A percentile compares a stretch with the other conserved stretches of the same genome.
phyloP scores from a whole-genome alignment of 1,140 invertebrate species.

The Drosophila sucinea region DNA sequence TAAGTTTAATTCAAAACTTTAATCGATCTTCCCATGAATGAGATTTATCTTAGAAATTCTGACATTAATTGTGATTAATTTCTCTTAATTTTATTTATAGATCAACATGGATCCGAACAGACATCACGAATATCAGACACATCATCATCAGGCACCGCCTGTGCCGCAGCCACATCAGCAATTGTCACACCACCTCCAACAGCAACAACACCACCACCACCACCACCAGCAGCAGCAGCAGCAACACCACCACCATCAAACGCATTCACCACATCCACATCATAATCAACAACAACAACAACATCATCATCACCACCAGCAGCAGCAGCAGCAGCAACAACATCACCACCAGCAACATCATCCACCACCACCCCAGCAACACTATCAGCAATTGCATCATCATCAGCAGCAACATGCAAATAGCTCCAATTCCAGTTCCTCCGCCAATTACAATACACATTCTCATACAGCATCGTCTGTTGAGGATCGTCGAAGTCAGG shows the following conservation, averaged over 20 bases:
- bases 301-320: conserved; percentile 21
- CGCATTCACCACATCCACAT: conserved; percentile 25
- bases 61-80: background rate
- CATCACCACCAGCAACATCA: conserved; percentile 37
- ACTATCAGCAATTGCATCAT: conserved; percentile 38
- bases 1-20: no score
- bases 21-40: no score
- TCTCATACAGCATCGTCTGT: conserved; percentile 32
- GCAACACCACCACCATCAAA: conserved; percentile 39
- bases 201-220: conserved; percentile 36
- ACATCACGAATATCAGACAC: conserved; percentile 78
- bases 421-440: conserved; percentile 31
- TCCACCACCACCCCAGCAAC: background rate
- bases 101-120: conserved; percentile 70
- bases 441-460: conserved; percentile 25
- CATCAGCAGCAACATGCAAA: conserved; percentile 28
- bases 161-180: conserved; percentile 7
- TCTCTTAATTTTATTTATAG: conserved; percentile 35
- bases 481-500: conserved; percentile 38
- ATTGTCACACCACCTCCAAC: conserved; percentile 48
- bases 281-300: conserved; percentile 19
- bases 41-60: no score
- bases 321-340: conserved; percentile 31
- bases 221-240: conserved; percentile 29
- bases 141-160: conserved; percentile 56